Conservation (phyloP, 2,113 vertebrate genomes). For the Pangasianodon gigas region DNA sequence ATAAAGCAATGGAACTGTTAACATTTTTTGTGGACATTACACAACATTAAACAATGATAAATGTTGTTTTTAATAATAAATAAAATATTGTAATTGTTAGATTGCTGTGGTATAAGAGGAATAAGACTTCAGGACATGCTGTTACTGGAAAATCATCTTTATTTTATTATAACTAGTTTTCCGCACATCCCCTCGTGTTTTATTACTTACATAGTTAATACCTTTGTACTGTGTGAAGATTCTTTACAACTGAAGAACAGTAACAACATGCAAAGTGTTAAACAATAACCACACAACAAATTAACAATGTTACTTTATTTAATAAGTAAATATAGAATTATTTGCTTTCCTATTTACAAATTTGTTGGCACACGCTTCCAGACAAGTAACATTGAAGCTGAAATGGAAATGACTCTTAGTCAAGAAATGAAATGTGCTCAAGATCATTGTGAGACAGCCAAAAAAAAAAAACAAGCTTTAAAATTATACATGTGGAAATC, state of each 20-base stretch:
- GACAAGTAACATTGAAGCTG: not conserved
- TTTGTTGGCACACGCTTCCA: not conserved
- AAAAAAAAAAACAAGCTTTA: not conserved
- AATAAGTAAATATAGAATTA: slow-evolving; percentile 33
- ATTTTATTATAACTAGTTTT: too few relatives aligned
- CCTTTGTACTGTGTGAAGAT: not conserved
- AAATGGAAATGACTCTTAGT: not conserved
- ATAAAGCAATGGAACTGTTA: too few relatives aligned
- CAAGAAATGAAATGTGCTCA: not conserved
- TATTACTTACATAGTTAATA: not conserved
- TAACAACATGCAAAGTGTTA: not conserved
- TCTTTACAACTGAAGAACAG: not conserved
- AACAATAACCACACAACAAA: not conserved
- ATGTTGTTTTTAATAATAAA: too few relatives aligned
- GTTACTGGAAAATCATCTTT: too few relatives aligned
- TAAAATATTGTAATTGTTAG: too few relatives aligned
- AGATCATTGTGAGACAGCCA: not conserved
- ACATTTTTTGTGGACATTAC: too few relatives aligned
- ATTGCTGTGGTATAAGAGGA: too few relatives aligned
- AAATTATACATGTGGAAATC: not conserved
- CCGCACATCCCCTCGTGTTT: not conserved
- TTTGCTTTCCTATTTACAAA: slow-evolving; percentile 34
- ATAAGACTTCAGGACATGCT: too few relatives aligned
- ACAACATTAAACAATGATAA: too few relatives aligned
- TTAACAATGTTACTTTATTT: slow-evolving; percentile 21